Percentiles rank a stretch among this genome's conserved stretches.
Evolutionary conservation across 2,888 invertebrate species (phyloP).

Genomic region (Steinernema carpocapsae): DNA sequence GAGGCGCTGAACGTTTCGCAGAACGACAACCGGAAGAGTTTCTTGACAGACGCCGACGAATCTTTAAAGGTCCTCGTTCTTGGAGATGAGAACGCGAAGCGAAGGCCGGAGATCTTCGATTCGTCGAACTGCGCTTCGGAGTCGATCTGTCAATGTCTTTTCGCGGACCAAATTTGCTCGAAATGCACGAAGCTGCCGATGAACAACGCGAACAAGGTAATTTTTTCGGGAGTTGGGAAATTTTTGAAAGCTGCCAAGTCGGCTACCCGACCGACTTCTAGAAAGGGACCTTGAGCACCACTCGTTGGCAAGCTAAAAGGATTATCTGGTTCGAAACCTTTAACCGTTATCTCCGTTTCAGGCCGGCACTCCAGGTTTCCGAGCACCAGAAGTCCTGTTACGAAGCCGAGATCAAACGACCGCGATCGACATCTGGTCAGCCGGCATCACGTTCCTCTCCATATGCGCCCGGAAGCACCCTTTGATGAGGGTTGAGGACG

Average conservation of each 20-base stretch:
- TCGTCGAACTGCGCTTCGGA: background rate
- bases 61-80: background rate
- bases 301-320: background rate
- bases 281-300: too few relatives aligned
- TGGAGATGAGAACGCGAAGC: conserved; percentile 11
- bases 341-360: conserved; percentile 28
- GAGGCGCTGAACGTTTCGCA: conserved; percentile 66
- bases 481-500: conserved; percentile 17
- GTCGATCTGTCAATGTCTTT: conserved; percentile 75
- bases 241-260: background rate
- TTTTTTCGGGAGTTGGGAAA: background rate
- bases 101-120: background rate
- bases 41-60: background rate
- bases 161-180: conserved; percentile 77
- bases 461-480: conserved; percentile 77
- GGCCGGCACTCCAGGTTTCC: conserved; percentile 87
- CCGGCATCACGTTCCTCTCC: conserved; percentile 82
- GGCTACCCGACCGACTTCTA: too few relatives aligned
- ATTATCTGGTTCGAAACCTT: too few relatives aligned
- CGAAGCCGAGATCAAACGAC: conserved; percentile 77
- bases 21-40: background rate
- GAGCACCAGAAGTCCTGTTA: conserved; percentile 84
- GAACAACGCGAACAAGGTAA: conserved; percentile 49
- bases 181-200: conserved; percentile 72
- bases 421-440: conserved; percentile 88